These are phyloP conservation scores for Hoplias malabaricus DNA, from an alignment of 2,113 vertebrate species.

Conservation along the genomic window DNA sequence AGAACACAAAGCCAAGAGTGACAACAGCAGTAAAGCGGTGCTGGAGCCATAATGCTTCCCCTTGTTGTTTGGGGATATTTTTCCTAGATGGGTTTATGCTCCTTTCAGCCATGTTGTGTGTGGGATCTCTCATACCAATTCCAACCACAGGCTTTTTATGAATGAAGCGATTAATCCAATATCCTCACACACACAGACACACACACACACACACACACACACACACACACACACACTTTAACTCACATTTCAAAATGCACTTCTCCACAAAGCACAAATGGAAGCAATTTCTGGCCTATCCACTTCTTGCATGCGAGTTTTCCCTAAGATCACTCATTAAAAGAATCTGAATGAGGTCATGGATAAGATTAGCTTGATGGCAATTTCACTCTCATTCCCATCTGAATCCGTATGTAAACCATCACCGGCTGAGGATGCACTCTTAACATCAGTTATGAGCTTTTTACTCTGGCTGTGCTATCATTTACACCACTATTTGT, in stretches of 20 bases:
- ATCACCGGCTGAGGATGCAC: not conserved
- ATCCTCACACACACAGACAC: slow-evolving; percentile 11
- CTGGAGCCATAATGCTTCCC: not conserved
- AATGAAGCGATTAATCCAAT: slow-evolving; percentile 33
- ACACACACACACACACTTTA: not conserved
- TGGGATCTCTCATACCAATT: slow-evolving; percentile 23
- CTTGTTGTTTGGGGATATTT: not conserved
- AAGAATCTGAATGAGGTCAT: slow-evolving; percentile 30
- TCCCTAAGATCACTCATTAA: slow-evolving; percentile 23
- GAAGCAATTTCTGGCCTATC: slow-evolving; percentile 48
- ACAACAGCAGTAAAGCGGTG: not conserved
- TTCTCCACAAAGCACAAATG: slow-evolving; percentile 11
- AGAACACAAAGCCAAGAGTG: slow-evolving; percentile 27
- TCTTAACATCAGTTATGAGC: not conserved
- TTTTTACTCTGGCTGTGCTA: not conserved
- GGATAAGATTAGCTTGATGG: not conserved
- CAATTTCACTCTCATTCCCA: not conserved
- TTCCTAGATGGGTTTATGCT: slow-evolving; percentile 14
- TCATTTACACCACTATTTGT: not conserved
- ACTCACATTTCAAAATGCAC: slow-evolving; percentile 6
- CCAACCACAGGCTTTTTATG: slow-evolving; percentile 26
- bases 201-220: slow-evolving; percentile 5
- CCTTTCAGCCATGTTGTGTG: not conserved
- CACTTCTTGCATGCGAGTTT: slow-evolving; percentile 5
- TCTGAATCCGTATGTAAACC: not conserved